phyloP scores from a whole-genome alignment of 2,888 invertebrate species.

The Orthonychiurus folsomi region DNA sequence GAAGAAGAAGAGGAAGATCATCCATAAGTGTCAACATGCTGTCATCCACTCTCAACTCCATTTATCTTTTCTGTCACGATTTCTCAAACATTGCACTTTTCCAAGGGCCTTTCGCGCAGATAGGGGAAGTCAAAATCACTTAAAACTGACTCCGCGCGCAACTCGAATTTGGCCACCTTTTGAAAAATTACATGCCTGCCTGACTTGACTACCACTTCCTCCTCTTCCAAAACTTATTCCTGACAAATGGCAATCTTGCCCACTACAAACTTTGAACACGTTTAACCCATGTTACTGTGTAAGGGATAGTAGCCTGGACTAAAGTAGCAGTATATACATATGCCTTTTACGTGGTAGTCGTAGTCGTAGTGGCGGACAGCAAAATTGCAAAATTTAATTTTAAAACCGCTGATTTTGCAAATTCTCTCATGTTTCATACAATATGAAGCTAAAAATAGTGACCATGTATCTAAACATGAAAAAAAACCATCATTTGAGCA shows the following conservation, averaged over 20 bases:
- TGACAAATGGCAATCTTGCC: constrained; percentile 1
- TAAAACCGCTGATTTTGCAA: too few relatives aligned
- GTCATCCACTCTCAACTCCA: constrained; percentile 39
- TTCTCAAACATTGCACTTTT: constrained; percentile 37
- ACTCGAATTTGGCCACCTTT: neutral
- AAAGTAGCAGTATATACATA: too few relatives aligned
- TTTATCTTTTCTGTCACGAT: constrained; percentile 40
- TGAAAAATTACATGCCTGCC: neutral
- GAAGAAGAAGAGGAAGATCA: constrained; percentile 24
- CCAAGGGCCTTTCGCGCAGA: neutral
- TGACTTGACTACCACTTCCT: too few relatives aligned
- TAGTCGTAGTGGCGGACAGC: too few relatives aligned
- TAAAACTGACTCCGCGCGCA: neutral
- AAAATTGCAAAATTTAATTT: too few relatives aligned
- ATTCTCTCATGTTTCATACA: too few relatives aligned
- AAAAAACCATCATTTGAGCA: too few relatives aligned
- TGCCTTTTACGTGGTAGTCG: too few relatives aligned
- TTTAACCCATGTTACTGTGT: too few relatives aligned
- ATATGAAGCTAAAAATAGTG: too few relatives aligned
- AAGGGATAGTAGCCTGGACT: too few relatives aligned
- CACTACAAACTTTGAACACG: neutral
- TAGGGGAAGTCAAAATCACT: constrained; percentile 4
- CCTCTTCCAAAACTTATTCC: neutral
- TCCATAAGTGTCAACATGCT: constrained; percentile 41
- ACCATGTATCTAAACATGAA: too few relatives aligned